Percentiles rank a stretch among this genome's conserved stretches.
Evolutionary conservation across 1,140 invertebrate species (phyloP).

Genomic region (Trissolcus basalis): DNA sequence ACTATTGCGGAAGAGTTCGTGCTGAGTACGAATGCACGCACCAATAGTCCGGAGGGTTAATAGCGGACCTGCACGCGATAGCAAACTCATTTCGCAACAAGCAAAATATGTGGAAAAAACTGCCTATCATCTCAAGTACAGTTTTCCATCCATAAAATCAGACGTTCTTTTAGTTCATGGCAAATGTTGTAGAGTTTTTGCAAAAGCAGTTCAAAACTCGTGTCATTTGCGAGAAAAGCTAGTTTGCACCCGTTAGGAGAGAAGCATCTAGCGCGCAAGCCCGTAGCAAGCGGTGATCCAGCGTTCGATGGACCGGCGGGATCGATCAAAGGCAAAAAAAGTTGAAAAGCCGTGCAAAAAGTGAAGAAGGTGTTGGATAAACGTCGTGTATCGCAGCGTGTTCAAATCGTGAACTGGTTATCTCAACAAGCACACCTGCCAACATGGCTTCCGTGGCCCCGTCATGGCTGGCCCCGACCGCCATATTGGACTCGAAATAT

Average conservation of each 20-base stretch:
- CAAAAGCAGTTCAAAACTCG: too few relatives aligned
- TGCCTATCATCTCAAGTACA: too few relatives aligned
- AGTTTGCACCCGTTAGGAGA: too few relatives aligned
- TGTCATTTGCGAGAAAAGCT: too few relatives aligned
- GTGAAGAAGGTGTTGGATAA: conserved; percentile 31
- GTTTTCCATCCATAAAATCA: too few relatives aligned
- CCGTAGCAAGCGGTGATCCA: too few relatives aligned
- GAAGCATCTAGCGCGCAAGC: too few relatives aligned
- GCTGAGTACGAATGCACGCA: conserved; percentile 18
- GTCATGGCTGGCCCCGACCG: conserved; percentile 73
- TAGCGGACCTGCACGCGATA: conserved; percentile 32
- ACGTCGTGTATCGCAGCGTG: conserved; percentile 49
- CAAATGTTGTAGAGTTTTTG: too few relatives aligned
- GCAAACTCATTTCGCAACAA: conserved; percentile 14
- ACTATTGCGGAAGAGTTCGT: conserved; percentile 16
- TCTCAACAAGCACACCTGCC: conserved; percentile 75
- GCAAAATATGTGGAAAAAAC: conserved; percentile 12
- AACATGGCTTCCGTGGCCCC: conserved; percentile 76
- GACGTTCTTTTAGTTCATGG: too few relatives aligned
- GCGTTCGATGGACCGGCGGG: too few relatives aligned
- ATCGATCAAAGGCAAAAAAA: too few relatives aligned
- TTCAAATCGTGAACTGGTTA: conserved; percentile 66
- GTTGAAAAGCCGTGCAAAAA: conserved; percentile 13
- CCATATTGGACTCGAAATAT: conserved; percentile 73
- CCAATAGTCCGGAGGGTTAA: conserved; percentile 18